Evolutionary conservation across 2,888 invertebrate genomes (phyloP).

Genomic region (Scaptomyza polygonia): DNA sequence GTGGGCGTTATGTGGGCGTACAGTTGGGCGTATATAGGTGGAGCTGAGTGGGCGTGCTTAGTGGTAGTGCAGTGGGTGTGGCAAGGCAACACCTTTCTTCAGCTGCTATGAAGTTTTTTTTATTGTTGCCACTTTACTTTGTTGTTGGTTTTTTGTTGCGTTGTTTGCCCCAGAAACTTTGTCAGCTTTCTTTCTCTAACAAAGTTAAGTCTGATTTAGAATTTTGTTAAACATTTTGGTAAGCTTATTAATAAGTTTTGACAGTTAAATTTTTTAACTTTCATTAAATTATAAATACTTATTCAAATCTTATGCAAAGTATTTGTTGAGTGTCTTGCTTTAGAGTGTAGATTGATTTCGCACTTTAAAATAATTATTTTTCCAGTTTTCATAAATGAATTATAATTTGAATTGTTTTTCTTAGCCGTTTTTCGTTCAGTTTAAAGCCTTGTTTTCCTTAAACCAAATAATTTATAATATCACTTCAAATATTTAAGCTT

Average conservation of each 20-base stretch:
- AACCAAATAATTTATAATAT: background rate
- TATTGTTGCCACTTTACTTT: slow-evolving; percentile 33
- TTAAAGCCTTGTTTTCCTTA: too few relatives aligned
- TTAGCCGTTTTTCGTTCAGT: too few relatives aligned
- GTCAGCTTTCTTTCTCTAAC: background rate
- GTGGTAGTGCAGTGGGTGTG: slow-evolving; percentile 26
- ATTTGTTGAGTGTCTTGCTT: too few relatives aligned
- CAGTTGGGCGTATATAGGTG: background rate
- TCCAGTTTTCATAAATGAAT: too few relatives aligned
- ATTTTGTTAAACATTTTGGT: background rate
- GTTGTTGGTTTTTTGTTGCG: slow-evolving; percentile 4
- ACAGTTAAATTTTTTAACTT: background rate
- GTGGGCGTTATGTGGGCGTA: slow-evolving; percentile 2
- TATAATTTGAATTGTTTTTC: too few relatives aligned
- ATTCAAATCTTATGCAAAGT: too few relatives aligned
- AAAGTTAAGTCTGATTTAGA: background rate
- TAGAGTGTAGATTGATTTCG: too few relatives aligned
- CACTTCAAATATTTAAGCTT: background rate
- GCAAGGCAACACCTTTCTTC: slow-evolving; percentile 13
- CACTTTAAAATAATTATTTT: too few relatives aligned
- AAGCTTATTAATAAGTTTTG: background rate
- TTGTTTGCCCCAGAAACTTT: background rate
- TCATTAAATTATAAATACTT: too few relatives aligned
- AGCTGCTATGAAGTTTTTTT: slow-evolving; percentile 34
- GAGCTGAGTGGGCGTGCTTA: background rate